Percentiles rank a stretch among this genome's conserved stretches.
phyloP scores from a whole-genome alignment of 1,140 invertebrate genomes.

The Pinna nobilis region DNA sequence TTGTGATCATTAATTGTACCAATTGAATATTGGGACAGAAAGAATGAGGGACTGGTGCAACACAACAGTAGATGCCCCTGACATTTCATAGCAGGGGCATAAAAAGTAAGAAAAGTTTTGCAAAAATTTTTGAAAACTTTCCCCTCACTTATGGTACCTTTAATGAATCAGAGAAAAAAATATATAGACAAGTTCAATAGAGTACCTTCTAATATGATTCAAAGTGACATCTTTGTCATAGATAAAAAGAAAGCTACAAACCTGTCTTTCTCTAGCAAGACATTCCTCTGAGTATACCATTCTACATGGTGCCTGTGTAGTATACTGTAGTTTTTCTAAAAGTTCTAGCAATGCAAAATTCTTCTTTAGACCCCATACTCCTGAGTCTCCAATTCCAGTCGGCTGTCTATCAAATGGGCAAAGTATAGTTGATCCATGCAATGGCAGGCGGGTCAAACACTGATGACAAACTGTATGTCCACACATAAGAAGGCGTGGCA shows the following conservation, averaged over 20 bases:
- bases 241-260: conserved; percentile 31
- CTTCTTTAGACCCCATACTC: conserved; percentile 81
- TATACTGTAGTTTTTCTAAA: conserved; percentile 77
- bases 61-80: no score
- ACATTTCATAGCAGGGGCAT: no score
- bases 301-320: conserved; percentile 56
- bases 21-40: no score
- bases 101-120: no score
- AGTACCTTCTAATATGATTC: no score
- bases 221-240: no score
- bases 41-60: no score
- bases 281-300: conserved; percentile 72
- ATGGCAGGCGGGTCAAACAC: conserved; percentile 77
- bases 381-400: conserved; percentile 77
- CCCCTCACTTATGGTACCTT: no score
- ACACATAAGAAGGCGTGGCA: conserved; percentile 79
- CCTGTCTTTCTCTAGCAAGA: conserved; percentile 76
- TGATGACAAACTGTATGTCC: conserved; percentile 81
- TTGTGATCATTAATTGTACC: no score
- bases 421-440: conserved; percentile 75
- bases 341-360: conserved; percentile 81
- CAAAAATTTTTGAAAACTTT: no score
- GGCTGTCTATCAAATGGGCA: conserved; percentile 81
- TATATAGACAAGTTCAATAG: no score
- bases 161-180: no score